phyloP scores from a whole-genome alignment of 2,113 vertebrate genomes.

The Leptobrachium ailaonicum region DNA sequence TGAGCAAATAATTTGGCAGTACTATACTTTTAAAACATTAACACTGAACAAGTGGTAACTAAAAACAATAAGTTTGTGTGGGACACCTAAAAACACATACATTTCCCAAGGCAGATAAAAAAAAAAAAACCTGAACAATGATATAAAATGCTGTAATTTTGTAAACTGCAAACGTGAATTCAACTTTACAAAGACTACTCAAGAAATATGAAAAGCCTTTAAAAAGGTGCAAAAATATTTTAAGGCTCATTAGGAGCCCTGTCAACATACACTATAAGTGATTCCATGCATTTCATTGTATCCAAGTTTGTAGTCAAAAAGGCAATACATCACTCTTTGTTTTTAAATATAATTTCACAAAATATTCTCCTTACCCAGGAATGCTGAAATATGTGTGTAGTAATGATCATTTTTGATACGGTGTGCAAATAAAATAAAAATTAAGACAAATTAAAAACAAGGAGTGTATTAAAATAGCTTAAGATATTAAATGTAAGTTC shows the following conservation, averaged over 20 bases:
- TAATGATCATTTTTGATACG: not conserved
- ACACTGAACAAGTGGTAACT: constrained; percentile 35
- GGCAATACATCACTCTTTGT: constrained; percentile 23
- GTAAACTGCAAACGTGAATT: constrained; percentile 2
- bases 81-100: constrained; percentile 17
- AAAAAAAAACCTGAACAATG: constrained; percentile 13
- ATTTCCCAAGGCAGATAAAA: not conserved
- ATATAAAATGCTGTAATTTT: constrained; percentile 22
- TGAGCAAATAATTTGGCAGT: constrained; percentile 16
- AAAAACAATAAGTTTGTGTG: constrained; percentile 13
- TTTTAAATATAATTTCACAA: constrained; percentile 33
- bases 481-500: not conserved
- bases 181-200: not conserved
- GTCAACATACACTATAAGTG: not conserved
- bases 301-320: constrained; percentile 14
- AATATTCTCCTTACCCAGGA: constrained; percentile 13
- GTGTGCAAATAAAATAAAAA: constrained; percentile 6
- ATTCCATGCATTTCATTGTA: not conserved
- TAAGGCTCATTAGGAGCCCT: not conserved
- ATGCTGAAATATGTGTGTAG: constrained; percentile 34
- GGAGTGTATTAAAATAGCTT: not conserved
- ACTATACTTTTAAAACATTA: constrained; percentile 42
- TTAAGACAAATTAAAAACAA: constrained; percentile 12
- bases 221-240: constrained; percentile 16
- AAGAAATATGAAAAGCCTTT: not conserved